A percentile compares a stretch with the other conserved stretches of the same genome.
Conservation (phyloP, 2,888 invertebrate species). For the Drosophila nigricruria region DNA sequence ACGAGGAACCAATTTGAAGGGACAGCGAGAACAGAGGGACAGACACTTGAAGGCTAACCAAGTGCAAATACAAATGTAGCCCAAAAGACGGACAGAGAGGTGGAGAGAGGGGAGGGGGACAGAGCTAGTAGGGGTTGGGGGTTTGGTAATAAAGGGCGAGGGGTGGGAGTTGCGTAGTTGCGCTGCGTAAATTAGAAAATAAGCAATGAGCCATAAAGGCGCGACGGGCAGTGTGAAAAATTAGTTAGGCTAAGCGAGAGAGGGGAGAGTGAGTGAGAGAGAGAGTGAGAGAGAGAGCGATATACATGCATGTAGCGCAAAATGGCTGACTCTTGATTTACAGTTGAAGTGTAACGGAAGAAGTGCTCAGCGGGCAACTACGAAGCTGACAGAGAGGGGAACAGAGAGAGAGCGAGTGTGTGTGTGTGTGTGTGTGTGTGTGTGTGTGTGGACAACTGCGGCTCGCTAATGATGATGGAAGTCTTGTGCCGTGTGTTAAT, state of each 20-base stretch:
- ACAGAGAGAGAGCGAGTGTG: not conserved
- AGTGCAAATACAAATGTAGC: constrained; percentile 15
- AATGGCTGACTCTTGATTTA: constrained; percentile 61
- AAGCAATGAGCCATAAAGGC: constrained; percentile 8
- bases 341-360: constrained; percentile 73
- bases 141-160: not conserved
- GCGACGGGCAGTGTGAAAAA: constrained; percentile 44
- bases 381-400: not conserved
- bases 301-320: constrained; percentile 8
- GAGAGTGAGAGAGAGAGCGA: not conserved
- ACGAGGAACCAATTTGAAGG: constrained; percentile 16
- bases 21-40: constrained; percentile 6
- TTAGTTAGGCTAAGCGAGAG: constrained; percentile 48
- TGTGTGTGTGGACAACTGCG: constrained; percentile 1
- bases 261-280: not conserved
- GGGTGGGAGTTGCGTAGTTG: not conserved
- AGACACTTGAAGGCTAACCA: constrained; percentile 19
- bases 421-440: not conserved
- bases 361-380: constrained; percentile 48
- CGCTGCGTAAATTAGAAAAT: constrained; percentile 12
- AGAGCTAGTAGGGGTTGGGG: not conserved
- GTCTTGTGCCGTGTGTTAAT: constrained; percentile 68
- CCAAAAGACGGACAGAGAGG: not conserved
- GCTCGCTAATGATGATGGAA: constrained; percentile 77
- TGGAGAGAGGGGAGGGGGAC: not conserved